Conservation (phyloP, 2,113 vertebrate genomes). For the Neolamprologus hecqui region DNA sequence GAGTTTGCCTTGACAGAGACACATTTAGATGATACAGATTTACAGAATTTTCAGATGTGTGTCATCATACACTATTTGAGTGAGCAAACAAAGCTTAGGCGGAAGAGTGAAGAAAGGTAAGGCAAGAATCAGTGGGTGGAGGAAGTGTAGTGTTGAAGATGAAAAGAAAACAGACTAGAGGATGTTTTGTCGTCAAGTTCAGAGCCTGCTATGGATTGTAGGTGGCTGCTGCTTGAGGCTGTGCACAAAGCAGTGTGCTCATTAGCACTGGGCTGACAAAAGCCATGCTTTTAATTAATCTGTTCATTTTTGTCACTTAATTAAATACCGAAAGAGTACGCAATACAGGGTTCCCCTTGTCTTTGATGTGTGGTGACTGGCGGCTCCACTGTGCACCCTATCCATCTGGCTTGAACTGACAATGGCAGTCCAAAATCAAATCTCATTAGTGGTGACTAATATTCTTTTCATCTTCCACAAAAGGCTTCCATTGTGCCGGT, state of each 20-base stretch:
- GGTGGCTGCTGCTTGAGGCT: constrained; percentile 8
- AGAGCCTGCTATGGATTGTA: constrained; percentile 1
- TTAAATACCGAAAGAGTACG: constrained; percentile 14
- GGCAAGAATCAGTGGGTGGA: not conserved
- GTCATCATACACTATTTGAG: constrained; percentile 14
- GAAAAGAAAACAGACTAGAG: constrained; percentile 12
- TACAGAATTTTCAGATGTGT: constrained; percentile 8
- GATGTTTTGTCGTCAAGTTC: constrained; percentile 37
- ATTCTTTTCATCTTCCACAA: constrained; percentile 60
- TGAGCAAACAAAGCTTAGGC: not conserved
- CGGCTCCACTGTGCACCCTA: not conserved
- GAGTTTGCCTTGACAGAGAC: not conserved
- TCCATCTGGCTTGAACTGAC: constrained; percentile 25
- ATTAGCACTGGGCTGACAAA: constrained; percentile 27
- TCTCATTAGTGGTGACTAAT: constrained; percentile 55
- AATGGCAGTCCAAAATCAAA: constrained; percentile 42
- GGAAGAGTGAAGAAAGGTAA: not conserved
- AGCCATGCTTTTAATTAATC: constrained; percentile 28
- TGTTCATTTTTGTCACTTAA: constrained; percentile 4
- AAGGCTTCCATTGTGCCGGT: constrained; percentile 32
- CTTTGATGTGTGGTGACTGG: constrained; percentile 30
- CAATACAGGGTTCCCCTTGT: not conserved
- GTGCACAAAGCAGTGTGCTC: not conserved
- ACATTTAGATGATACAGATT: not conserved
- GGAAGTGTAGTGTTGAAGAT: not conserved